Base-by-base conservation (phyloP, 2,888 invertebrate species). In the Toxonevra muliebris region DNA sequence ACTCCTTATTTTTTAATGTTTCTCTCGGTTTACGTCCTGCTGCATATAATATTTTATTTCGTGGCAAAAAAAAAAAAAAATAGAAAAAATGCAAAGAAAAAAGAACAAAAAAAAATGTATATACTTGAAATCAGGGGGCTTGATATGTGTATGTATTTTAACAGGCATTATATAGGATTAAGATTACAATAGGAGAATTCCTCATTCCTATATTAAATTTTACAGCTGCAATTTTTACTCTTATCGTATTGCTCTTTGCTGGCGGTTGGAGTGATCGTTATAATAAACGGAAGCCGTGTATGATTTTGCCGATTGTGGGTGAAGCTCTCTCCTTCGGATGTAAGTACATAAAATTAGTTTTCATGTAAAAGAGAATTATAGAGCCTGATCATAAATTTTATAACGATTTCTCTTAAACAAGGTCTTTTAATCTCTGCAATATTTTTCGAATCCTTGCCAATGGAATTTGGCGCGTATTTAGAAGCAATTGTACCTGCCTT, bases 241-340 rank as follows among this genome's bases (percentile, higher is more conserved):
- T 85, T 55, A 84, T 86, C 67, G 84, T 86, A 12, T 74, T 85
- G 30, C 76, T 86, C 0, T 86, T 85, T 66, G 85, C 85, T 59
- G 85, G 85, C 17, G 84, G 85, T 1, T 86, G 85, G 85, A 82
- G 84, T 50, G 85, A 86, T 76, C 79, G 82, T 45, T 84, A 82
- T 69, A 84, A 84, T 45, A 80, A 82, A 58, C 76, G 85, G 5
- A 86, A 85, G 66, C 85, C 85, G 12, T 85, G 85, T 60, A 84
- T 86, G 77, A 76, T 86, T 15, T 63, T 83, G 48, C 85, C 85
- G 1, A 75, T 86, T 40, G 69, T 85, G 9, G 85, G 85, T 0
- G 85, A 85, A 63, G 74, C 75, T 0, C 67, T 84, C 0, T 78
- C 80, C 2, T 81, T 81, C 54, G 61, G 76, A 57, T 82, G 85